Evolutionary conservation across 2,113 vertebrate species (phyloP).

Genomic region (Thalassoma bifasciatum): DNA sequence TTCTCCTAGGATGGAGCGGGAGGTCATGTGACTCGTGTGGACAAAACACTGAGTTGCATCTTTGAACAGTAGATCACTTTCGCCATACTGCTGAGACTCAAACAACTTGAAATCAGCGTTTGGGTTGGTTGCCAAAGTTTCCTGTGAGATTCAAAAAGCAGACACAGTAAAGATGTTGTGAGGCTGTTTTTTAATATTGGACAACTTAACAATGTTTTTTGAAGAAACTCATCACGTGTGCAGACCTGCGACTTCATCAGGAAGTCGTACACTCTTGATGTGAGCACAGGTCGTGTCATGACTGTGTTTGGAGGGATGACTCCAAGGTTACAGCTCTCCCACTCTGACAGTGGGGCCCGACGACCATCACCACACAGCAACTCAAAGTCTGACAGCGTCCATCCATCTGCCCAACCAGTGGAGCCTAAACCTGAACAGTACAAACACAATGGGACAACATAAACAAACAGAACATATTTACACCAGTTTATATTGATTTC

Average conservation of each 20-base stretch:
- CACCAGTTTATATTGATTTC: neutral
- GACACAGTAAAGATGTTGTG: too few species aligned
- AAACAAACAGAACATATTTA: neutral
- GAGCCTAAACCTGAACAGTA: constrained; percentile 79
- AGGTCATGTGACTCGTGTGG: constrained; percentile 84
- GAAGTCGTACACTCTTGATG: constrained; percentile 87
- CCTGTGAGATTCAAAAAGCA: constrained; percentile 70
- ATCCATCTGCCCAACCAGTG: constrained; percentile 86
- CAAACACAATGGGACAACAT: neutral
- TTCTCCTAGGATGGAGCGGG: constrained; percentile 85
- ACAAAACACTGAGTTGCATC: constrained; percentile 85
- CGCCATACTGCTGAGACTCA: constrained; percentile 85
- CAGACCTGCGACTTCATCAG: constrained; percentile 90
- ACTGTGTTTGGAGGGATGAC: constrained; percentile 85
- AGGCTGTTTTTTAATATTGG: neutral
- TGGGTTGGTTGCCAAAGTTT: constrained; percentile 78
- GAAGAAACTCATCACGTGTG: neutral
- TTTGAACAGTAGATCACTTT: constrained; percentile 91
- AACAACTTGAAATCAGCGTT: constrained; percentile 86
- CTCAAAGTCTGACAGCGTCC: constrained; percentile 81
- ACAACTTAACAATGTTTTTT: neutral
- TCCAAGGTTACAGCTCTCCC: constrained; percentile 89
- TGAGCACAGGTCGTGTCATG: constrained; percentile 89
- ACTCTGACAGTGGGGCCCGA: constrained; percentile 83
- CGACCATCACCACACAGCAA: constrained; percentile 85